Evolutionary conservation across 2,113 vertebrate genomes (phyloP).

Genomic region (Climacteris rufus): DNA sequence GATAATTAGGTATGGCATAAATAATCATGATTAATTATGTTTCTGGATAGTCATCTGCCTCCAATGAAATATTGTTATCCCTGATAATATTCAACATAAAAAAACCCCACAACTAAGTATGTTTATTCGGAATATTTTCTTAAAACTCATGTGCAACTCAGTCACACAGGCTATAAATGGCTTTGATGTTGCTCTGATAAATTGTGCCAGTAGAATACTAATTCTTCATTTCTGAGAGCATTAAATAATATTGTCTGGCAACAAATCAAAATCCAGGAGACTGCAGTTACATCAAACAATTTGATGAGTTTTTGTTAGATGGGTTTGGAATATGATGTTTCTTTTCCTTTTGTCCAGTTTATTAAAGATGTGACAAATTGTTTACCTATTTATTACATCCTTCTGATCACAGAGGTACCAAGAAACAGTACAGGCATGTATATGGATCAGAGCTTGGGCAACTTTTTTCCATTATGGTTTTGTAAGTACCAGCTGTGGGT

Average conservation of each 20-base stretch:
- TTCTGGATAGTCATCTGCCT: conserved; percentile 50
- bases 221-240: conserved; percentile 11
- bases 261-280: conserved; percentile 12
- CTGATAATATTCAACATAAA: conserved; percentile 22
- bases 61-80: conserved; percentile 44
- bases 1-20: conserved; percentile 63
- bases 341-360: not conserved
- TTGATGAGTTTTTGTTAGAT: conserved; percentile 1
- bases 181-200: conserved; percentile 30
- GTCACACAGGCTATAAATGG: not conserved
- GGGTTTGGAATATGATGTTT: not conserved
- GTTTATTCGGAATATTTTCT: conserved; percentile 42
- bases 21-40: conserved; percentile 59
- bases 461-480: not conserved
- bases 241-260: conserved; percentile 19
- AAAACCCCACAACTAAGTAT: not conserved
- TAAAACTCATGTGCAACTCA: not conserved
- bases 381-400: not conserved
- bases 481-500: not conserved
- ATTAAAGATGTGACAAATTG: not conserved
- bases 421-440: not conserved
- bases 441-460: not conserved
- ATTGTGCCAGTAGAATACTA: not conserved
- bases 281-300: conserved; percentile 10
- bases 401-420: not conserved